Evolutionary conservation across 2,113 vertebrate genomes (phyloP).

Genomic region (Cathartes aura): DNA sequence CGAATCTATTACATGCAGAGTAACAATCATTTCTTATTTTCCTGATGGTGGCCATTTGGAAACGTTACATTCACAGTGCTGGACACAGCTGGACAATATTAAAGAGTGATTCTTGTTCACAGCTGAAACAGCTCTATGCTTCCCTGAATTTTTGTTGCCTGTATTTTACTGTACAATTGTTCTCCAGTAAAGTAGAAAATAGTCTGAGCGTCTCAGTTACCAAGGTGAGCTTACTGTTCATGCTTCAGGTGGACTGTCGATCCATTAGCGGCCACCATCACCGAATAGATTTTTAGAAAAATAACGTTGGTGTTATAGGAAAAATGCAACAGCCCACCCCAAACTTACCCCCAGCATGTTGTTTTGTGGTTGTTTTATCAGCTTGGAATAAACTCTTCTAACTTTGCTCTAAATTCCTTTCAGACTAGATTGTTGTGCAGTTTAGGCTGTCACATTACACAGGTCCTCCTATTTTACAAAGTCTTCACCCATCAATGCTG

Average conservation of each 20-base stretch:
- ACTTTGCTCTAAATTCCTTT: background rate
- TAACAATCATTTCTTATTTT: background rate
- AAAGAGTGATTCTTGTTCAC: background rate
- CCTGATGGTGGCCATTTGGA: background rate
- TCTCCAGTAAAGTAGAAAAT: background rate
- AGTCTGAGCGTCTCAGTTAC: background rate
- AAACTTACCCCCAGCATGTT: background rate
- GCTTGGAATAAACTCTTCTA: background rate
- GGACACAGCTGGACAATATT: background rate
- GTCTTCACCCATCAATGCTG: rapidly evolving
- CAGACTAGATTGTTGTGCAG: background rate
- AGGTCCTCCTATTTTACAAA: background rate
- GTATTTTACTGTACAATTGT: background rate
- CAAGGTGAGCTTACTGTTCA: background rate
- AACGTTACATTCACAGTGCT: background rate
- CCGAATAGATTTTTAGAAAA: background rate
- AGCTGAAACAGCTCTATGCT: background rate
- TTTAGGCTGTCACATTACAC: background rate
- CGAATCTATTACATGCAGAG: background rate
- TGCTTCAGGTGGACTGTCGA: background rate
- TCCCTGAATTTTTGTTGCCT: background rate
- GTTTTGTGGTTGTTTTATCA: background rate
- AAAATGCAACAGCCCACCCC: background rate
- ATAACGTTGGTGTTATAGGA: background rate
- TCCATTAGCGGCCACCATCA: background rate